Evolutionary conservation across 2,888 invertebrate genomes (phyloP), one percentile per base, ranked within the genome.

Genomic region (Drepanosiphum platanoidis): DNA sequence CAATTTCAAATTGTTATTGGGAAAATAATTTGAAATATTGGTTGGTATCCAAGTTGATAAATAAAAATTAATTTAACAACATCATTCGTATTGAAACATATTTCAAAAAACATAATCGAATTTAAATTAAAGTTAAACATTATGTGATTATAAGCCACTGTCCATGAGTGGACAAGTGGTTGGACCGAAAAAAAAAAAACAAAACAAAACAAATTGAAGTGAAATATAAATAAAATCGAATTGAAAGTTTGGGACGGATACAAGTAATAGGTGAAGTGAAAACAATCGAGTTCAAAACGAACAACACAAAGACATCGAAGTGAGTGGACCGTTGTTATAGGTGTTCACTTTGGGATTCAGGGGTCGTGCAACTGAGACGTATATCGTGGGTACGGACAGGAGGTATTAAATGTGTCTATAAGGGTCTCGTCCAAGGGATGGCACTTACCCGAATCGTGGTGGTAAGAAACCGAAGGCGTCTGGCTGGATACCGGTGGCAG

Each of bases 371-470:
- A n/a, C n/a, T n/a, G n/a, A n/a, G n/a, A n/a, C n/a, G n/a, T n/a
- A n/a, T n/a, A n/a, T n/a, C n/a, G n/a, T n/a, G n/a, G n/a, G n/a
- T n/a, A n/a, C 15, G 4, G 46, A 46, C 3, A 18, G 18, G 18
- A 8, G 11, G 1, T 22, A 15, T 72, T 15, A 72, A 30, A 13
- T 39, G 46, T 46, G n/a, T n/a, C n/a, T n/a, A n/a, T n/a, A n/a
- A n/a, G n/a, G n/a, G n/a, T n/a, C n/a, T n/a, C n/a, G n/a, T n/a
- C n/a, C n/a, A n/a, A n/a, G n/a, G n/a, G n/a, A n/a, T n/a, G 22
- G 13, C 1, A 81, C 75, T 84, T 77, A 84, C 84, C 75, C 1
- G 84, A 84, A 52, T 84, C 84, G 39, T 84, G 84, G 46, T 84
- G 84, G 68, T 84, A 84, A 52, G 84, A 84, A 34, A 84, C 66